Evolutionary conservation across 1,140 invertebrate genomes (phyloP).

Genomic region (Meloidogyne chitwoodi): DNA sequence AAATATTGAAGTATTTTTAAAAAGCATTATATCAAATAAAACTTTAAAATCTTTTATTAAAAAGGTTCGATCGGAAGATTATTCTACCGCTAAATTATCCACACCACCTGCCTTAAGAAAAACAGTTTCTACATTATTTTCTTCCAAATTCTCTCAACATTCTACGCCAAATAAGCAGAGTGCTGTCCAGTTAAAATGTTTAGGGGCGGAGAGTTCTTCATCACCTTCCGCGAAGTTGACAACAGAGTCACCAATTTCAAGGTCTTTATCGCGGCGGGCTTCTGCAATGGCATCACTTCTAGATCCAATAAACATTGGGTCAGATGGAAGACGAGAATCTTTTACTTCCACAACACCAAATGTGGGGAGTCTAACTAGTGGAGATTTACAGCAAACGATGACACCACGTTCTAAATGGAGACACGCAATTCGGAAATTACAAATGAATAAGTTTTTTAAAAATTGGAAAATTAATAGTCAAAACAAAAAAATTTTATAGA

Average conservation of each 20-base stretch:
- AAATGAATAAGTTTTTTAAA: slow-evolving; percentile 44
- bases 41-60: no score
- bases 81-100: no score
- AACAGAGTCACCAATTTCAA: not conserved
- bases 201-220: not conserved
- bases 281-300: slow-evolving; percentile 16
- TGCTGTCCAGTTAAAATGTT: not conserved
- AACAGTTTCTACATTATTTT: not conserved
- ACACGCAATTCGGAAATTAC: slow-evolving; percentile 38
- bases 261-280: not conserved
- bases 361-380: not conserved
- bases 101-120: no score
- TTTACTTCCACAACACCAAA: not conserved
- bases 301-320: slow-evolving; percentile 13
- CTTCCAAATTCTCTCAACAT: not conserved
- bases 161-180: not conserved
- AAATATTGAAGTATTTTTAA: not conserved
- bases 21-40: no score
- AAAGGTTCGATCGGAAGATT: no score
- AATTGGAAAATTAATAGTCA: not conserved
- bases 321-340: not conserved
- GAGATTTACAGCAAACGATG: not conserved
- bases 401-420: slow-evolving; percentile 31
- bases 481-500: slow-evolving; percentile 24
- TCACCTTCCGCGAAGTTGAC: not conserved